Percentiles rank a stretch among this genome's conserved stretches.
phyloP scores from a whole-genome alignment of 2,797 vertebrate genomes.

The Columba guinea region DNA sequence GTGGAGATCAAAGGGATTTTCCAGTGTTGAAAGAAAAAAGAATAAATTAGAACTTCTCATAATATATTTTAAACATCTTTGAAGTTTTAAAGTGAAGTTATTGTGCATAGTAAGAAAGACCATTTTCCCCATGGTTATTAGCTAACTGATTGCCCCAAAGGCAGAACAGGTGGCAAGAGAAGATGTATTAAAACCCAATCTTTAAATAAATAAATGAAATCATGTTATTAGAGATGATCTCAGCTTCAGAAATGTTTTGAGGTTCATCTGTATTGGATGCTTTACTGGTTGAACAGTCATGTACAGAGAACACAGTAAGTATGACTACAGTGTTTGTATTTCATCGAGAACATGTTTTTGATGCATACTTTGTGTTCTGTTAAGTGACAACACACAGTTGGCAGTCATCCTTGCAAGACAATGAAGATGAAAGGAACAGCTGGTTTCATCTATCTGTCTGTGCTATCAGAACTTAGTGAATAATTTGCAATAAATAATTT shows the following conservation, averaged over 20 bases:
- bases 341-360: not conserved
- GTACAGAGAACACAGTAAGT: not conserved
- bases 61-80: conserved; percentile 25
- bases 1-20: not conserved
- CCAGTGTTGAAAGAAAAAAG: not conserved
- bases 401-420: not conserved
- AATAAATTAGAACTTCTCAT: conserved; percentile 27
- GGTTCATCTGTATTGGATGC: not conserved
- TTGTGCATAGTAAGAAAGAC: not conserved
- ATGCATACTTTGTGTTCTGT: not conserved
- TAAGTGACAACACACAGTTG: not conserved
- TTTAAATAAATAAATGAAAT: not conserved
- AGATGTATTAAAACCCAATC: not conserved
- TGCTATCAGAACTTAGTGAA: not conserved
- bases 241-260: conserved; percentile 11
- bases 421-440: conserved; percentile 5
- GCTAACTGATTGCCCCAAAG: not conserved
- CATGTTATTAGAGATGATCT: not conserved
- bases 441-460: not conserved
- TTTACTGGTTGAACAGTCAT: not conserved
- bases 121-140: not conserved
- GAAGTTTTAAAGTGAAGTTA: conserved; percentile 23
- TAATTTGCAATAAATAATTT: conserved; percentile 27
- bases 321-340: not conserved
- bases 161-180: conserved; percentile 1